Percentiles rank a stretch among this genome's conserved stretches.
phyloP scores from a whole-genome alignment of 2,113 vertebrate genomes.

The Dissostichus mawsoni region DNA sequence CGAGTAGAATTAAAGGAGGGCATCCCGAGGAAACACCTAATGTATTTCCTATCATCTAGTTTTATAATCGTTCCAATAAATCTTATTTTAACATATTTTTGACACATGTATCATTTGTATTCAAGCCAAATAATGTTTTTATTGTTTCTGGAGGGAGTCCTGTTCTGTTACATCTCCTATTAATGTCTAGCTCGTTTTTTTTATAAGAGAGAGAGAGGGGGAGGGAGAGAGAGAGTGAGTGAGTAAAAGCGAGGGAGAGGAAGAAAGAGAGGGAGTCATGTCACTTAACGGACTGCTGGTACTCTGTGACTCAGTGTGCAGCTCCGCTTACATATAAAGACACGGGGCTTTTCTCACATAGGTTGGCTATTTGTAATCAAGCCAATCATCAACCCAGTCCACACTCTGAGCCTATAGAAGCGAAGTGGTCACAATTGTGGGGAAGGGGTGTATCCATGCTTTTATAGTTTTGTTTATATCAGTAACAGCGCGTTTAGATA shows the following conservation, averaged over 20 bases:
- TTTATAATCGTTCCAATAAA: not conserved
- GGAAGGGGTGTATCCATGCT: slow-evolving; percentile 57
- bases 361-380: slow-evolving; percentile 73
- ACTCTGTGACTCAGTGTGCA: slow-evolving; percentile 59
- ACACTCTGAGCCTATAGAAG: slow-evolving; percentile 46
- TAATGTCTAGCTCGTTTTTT: slow-evolving; percentile 48
- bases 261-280: slow-evolving; percentile 56
- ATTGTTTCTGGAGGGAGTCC: not conserved
- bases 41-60: not conserved
- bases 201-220: slow-evolving; percentile 26
- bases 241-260: not conserved
- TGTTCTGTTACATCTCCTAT: slow-evolving; percentile 36
- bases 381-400: slow-evolving; percentile 67
- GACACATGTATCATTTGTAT: not conserved
- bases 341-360: slow-evolving; percentile 43
- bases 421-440: slow-evolving; percentile 54
- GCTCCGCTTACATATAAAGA: slow-evolving; percentile 59
- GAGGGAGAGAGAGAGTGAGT: not conserved
- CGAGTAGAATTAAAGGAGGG: not conserved
- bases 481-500: slow-evolving; percentile 57
- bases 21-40: slow-evolving; percentile 10
- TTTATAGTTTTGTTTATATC: slow-evolving; percentile 64
- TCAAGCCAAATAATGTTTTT: not conserved
- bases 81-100: not conserved
- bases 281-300: slow-evolving; percentile 66